Conservation (phyloP, 1,140 invertebrate species). For the Dufourea novaeangliae region DNA sequence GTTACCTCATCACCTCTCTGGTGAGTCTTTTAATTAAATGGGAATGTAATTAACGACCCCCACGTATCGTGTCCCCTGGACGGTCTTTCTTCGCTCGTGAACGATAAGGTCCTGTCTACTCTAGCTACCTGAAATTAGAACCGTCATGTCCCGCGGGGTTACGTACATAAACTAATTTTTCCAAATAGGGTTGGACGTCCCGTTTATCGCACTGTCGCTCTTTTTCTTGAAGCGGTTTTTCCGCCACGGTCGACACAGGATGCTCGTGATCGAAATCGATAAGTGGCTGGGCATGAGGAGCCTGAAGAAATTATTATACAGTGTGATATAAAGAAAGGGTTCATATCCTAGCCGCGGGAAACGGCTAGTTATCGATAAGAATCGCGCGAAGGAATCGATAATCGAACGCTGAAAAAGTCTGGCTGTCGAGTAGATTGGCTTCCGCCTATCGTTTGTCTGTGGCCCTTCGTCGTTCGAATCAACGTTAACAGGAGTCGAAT, state of each 20-base stretch:
- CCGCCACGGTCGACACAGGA: not conserved
- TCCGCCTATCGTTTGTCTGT: not conserved
- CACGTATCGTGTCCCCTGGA: conserved; percentile 5
- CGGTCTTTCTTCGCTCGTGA: not conserved
- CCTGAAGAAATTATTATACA: too few species aligned
- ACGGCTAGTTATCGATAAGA: conserved; percentile 50
- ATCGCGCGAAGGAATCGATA: conserved; percentile 43
- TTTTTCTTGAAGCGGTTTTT: not conserved
- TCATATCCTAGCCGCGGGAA: not conserved
- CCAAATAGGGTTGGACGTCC: not conserved
- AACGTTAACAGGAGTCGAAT: conserved; percentile 15
- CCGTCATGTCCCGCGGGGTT: not conserved
- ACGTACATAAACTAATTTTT: conserved; percentile 45
- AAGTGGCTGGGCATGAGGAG: conserved; percentile 6
- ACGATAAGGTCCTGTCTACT: not conserved
- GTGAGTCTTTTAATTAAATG: conserved; percentile 82
- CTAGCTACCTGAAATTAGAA: conserved; percentile 36
- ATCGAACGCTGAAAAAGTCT: not conserved
- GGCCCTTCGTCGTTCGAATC: conserved; percentile 24
- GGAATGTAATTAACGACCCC: conserved; percentile 49
- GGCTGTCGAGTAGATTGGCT: conserved; percentile 37
- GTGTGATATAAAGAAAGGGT: too few species aligned
- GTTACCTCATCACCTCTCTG: conserved; percentile 94
- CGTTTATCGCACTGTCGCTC: conserved; percentile 16
- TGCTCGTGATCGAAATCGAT: conserved; percentile 42